Evolutionary conservation across 2,113 vertebrate genomes (phyloP), one percentile per base, ranked within the genome.

Genomic region (Opisthocomus hoazin): DNA sequence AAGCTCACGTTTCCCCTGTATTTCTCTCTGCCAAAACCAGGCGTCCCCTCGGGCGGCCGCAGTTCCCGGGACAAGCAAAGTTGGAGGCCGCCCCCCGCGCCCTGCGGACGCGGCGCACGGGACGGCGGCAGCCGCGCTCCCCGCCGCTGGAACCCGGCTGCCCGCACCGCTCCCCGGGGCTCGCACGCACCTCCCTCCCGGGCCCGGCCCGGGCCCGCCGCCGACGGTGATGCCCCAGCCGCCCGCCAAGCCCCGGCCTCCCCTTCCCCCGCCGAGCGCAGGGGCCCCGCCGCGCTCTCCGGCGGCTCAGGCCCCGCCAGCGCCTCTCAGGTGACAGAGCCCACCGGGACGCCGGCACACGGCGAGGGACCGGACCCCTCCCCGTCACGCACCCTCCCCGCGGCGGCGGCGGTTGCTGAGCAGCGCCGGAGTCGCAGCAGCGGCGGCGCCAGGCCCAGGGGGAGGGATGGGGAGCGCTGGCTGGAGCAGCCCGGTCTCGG

Each of bases 401-500:
- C 73, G 63, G 86, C 90, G 60, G 89, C 84, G 74, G 69, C 51
- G 29, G 81, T 78, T 87, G 94, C 91, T 9, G 87, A 93, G 90
- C 92, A 89, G 91, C 84, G 37, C 85, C 50, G 69, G 39, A 46
- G 96, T 85, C 29, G 94, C 94, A 63, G 91, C 84, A 76, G 96
- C 93, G 85, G 92, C 39, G 76, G 76, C 75, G 74, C 71, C 94
- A 94, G 96, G 96, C 94, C 96, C 89, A n/a, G 22, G 54, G 45
- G 20, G 39, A 92, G n/a, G 78, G n/a, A 65, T 90, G 88, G 81
- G 89, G 51, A 94, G 69, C n/a, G 76, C 89, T 26, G 64, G 93
- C 84, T 29, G 51, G 34, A 70, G 88, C 66, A 43, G 74, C 82
- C 68, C 83, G 45, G 78, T 46, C 78, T 57, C 91, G 73, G 90